phyloP scores from a whole-genome alignment of 2,113 vertebrate species.

The Cephalopterus ornatus region DNA sequence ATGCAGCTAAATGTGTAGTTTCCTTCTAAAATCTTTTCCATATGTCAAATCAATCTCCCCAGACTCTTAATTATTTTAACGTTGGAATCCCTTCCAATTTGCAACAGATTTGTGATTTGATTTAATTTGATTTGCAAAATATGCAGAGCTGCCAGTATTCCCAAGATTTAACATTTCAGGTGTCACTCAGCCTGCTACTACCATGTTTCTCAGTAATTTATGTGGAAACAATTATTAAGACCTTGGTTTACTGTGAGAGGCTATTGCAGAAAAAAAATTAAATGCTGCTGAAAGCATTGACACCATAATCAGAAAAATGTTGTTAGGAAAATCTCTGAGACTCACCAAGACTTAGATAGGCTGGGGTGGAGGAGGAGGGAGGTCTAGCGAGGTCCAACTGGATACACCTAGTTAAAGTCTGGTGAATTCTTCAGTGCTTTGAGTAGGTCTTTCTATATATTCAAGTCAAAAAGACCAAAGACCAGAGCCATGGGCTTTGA shows the following conservation, averaged over 20 bases:
- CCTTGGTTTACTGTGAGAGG: neutral
- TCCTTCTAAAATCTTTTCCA: conserved; percentile 4
- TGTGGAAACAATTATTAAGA: neutral
- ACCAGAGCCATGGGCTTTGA: neutral
- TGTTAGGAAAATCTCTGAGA: neutral
- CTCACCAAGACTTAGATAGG: neutral
- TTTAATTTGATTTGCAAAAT: conserved; percentile 45
- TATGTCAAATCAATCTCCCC: conserved; percentile 5
- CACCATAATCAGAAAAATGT: neutral
- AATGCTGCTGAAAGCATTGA: neutral
- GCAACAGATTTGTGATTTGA: conserved; percentile 8
- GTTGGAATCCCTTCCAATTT: conserved; percentile 30
- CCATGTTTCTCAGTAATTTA: neutral
- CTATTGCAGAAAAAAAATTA: neutral
- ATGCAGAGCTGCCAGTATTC: neutral
- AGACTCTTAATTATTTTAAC: conserved; percentile 39
- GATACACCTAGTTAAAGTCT: neutral
- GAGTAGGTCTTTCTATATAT: neutral
- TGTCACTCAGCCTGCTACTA: conserved; percentile 14
- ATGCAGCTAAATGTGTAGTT: neutral
- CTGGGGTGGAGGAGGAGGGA: neutral
- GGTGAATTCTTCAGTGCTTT: neutral
- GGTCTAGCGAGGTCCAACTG: neutral
- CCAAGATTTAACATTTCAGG: conserved; percentile 18
- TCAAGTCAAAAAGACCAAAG: neutral